Evolutionary conservation across 2,797 vertebrate genomes (phyloP).

Genomic region (Enteromius afrohamiltoni): DNA sequence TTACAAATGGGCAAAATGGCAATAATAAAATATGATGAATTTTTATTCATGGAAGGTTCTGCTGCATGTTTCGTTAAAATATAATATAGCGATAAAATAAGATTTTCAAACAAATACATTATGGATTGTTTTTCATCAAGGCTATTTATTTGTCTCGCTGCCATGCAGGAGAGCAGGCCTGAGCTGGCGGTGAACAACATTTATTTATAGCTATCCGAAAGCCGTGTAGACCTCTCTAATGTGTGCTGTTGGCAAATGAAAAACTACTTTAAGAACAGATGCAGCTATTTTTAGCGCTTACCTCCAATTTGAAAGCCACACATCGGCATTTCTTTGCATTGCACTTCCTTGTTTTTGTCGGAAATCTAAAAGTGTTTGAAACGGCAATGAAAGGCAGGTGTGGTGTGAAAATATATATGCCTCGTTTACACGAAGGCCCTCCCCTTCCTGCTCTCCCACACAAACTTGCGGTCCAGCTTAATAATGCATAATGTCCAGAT

Average conservation of each 20-base stretch:
- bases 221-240: conserved; percentile 69
- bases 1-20: background rate
- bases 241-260: conserved; percentile 69
- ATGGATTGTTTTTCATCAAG: conserved; percentile 76
- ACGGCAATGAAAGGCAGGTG: conserved; percentile 63
- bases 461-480: background rate
- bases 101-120: conserved; percentile 68
- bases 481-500: conserved; percentile 11
- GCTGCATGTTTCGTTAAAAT: conserved; percentile 61
- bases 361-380: conserved; percentile 54
- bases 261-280: conserved; percentile 64
- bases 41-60: conserved; percentile 61
- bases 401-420: conserved; percentile 51
- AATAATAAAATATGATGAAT: background rate
- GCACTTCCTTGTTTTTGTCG: conserved; percentile 62
- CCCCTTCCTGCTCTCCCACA: background rate
- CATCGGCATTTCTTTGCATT: conserved; percentile 49
- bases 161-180: conserved; percentile 54
- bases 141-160: conserved; percentile 68
- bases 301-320: conserved; percentile 68
- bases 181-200: conserved; percentile 68
- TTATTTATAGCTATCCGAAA: conserved; percentile 80
- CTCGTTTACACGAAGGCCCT: background rate
- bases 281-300: conserved; percentile 69
- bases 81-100: conserved; percentile 17